phyloP scores from a whole-genome alignment of 2,113 vertebrate genomes.

The Forbesichthys agassizii region DNA sequence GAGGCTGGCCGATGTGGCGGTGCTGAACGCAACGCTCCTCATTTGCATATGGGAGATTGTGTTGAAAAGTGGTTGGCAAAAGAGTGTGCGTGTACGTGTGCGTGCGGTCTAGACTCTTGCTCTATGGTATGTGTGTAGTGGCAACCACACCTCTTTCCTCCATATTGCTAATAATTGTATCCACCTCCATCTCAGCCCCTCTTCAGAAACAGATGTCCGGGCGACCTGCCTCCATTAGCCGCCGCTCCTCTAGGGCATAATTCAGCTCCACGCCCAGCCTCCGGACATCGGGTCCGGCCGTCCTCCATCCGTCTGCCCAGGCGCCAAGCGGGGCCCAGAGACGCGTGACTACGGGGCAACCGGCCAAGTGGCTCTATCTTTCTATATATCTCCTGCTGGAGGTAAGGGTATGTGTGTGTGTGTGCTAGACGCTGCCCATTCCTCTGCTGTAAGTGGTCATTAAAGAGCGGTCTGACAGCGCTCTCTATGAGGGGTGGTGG shows the following conservation, averaged over 20 bases:
- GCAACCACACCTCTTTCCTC: conserved; percentile 17
- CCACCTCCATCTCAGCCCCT: neutral
- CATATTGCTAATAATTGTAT: neutral
- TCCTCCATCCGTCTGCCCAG: conserved; percentile 49
- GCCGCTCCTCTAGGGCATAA: conserved; percentile 52
- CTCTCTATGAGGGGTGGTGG: conserved; percentile 59
- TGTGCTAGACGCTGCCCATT: conserved; percentile 56
- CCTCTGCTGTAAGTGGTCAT: conserved; percentile 72
- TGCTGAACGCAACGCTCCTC: conserved; percentile 52
- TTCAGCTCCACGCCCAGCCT: conserved; percentile 43
- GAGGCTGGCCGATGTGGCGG: conserved; percentile 43
- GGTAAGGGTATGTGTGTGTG: conserved; percentile 34
- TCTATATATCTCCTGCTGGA: conserved; percentile 56
- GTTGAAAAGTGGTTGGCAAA: conserved; percentile 54
- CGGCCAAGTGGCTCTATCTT: conserved; percentile 53
- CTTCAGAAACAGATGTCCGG: conserved; percentile 63
- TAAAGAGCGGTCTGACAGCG: conserved; percentile 69
- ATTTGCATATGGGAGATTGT: conserved; percentile 63
- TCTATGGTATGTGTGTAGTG: conserved; percentile 21
- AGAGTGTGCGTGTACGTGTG: conserved; percentile 15
- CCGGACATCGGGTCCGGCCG: conserved; percentile 47
- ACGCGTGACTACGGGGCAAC: conserved; percentile 54
- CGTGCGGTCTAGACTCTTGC: conserved; percentile 1
- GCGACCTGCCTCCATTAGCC: conserved; percentile 61
- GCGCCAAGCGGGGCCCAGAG: conserved; percentile 24